phyloP scores from a whole-genome alignment of 2,797 vertebrate species.

The Clarias platycephalus region DNA sequence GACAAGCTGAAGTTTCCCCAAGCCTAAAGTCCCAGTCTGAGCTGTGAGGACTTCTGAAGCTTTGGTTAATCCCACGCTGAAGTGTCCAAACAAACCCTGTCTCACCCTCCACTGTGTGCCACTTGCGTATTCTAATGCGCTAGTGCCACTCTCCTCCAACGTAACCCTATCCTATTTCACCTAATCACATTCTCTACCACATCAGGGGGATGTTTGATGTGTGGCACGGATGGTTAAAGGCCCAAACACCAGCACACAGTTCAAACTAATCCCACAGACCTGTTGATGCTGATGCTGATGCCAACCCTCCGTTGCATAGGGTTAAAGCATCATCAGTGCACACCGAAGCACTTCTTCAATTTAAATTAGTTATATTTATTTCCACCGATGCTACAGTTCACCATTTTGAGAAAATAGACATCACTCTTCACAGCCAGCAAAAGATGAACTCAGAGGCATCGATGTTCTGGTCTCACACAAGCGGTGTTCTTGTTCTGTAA shows the following conservation, averaged over 20 bases:
- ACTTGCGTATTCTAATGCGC: conserved; percentile 34
- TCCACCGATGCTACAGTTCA: neutral
- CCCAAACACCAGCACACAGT: conserved; percentile 8
- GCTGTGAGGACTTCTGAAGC: conserved; percentile 25
- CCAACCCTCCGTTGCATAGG: neutral
- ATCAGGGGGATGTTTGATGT: conserved; percentile 57
- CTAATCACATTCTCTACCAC: conserved; percentile 44
- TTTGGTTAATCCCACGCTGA: conserved; percentile 56
- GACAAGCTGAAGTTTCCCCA: neutral
- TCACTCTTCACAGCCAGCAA: neutral
- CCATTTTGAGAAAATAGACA: neutral
- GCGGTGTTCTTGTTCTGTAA: neutral
- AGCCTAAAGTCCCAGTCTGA: neutral
- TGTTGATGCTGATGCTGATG: conserved; percentile 22
- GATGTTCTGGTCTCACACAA: neutral
- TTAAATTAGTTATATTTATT: no score
- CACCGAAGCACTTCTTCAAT: no score
- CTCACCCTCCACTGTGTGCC: conserved; percentile 40
- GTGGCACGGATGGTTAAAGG: conserved; percentile 46
- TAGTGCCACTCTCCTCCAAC: conserved; percentile 40
- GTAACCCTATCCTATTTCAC: conserved; percentile 41
- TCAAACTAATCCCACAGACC: conserved; percentile 31
- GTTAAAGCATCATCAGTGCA: neutral
- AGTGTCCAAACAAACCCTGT: conserved; percentile 27
- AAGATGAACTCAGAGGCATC: neutral